Conservation (phyloP, 2,797 vertebrate species). For the Falco naumanni region DNA sequence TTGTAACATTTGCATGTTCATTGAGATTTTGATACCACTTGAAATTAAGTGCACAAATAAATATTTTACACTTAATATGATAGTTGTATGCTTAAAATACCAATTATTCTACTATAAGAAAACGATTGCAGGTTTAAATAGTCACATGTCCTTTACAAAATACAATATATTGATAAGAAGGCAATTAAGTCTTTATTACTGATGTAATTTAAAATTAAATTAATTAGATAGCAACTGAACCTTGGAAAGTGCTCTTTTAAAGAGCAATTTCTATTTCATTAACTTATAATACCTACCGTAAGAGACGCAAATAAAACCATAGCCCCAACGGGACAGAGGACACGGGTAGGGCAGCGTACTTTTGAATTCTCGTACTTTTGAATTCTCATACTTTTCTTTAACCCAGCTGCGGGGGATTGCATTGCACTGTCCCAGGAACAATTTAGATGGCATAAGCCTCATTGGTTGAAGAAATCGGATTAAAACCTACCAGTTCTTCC, state of each 20-base stretch:
- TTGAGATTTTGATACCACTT: constrained; percentile 54
- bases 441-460: neutral
- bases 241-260: constrained; percentile 68
- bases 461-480: neutral
- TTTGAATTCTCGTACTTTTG: neutral
- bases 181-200: constrained; percentile 73
- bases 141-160: constrained; percentile 59
- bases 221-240: constrained; percentile 70
- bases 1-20: constrained; percentile 48
- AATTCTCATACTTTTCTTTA: neutral
- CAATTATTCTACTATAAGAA: constrained; percentile 56
- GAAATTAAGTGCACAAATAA: constrained; percentile 69
- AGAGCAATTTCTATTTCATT: constrained; percentile 73
- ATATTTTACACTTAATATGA: constrained; percentile 63
- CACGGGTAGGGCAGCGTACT: neutral
- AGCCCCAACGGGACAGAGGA: neutral
- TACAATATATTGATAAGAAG: constrained; percentile 72
- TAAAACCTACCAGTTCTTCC: neutral
- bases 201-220: constrained; percentile 76
- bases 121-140: constrained; percentile 28
- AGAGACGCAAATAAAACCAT: neutral
- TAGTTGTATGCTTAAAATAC: constrained; percentile 58
- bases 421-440: neutral
- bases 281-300: constrained; percentile 53
- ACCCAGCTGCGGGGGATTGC: neutral